phyloP scores from a whole-genome alignment of 2,888 invertebrate species.

The Notodonta ziczac region DNA sequence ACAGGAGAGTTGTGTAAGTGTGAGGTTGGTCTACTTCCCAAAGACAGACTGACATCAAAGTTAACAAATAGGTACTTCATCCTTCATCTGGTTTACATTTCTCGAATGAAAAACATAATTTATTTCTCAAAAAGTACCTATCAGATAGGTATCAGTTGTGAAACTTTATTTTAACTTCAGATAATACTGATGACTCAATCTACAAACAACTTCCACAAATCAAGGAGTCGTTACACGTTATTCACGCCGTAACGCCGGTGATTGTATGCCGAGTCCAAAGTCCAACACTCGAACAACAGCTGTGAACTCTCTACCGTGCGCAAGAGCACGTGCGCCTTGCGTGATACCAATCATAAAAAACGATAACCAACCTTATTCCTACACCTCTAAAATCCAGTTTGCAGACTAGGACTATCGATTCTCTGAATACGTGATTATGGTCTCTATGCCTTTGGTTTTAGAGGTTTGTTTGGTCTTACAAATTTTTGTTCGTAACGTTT shows the following conservation, averaged over 20 bases:
- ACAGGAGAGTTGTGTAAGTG: too few species aligned
- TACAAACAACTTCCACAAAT: slow-evolving; percentile 47
- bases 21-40: too few species aligned
- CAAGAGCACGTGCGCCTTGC: slow-evolving; percentile 63
- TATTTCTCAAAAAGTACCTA: slow-evolving; percentile 9
- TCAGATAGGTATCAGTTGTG: slow-evolving; percentile 5
- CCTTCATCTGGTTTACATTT: neutral
- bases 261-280: slow-evolving; percentile 77
- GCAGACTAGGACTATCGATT: neutral
- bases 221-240: slow-evolving; percentile 50
- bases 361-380: slow-evolving; percentile 33
- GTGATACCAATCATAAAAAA: slow-evolving; percentile 52
- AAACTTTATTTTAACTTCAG: slow-evolving; percentile 10
- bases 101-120: neutral
- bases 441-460: slow-evolving; percentile 3
- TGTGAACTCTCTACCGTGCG: slow-evolving; percentile 69
- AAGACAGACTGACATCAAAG: too few species aligned
- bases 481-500: slow-evolving; percentile 6
- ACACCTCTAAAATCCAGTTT: slow-evolving; percentile 13
- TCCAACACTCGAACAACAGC: slow-evolving; percentile 70
- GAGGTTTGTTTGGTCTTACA: neutral
- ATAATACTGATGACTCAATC: slow-evolving; percentile 38
- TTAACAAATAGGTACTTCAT: too few species aligned
- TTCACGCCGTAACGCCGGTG: slow-evolving; percentile 69
- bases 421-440: neutral